Base-by-base conservation (phyloP, 2,888 invertebrate species). In the Trissolcus japonicus region DNA sequence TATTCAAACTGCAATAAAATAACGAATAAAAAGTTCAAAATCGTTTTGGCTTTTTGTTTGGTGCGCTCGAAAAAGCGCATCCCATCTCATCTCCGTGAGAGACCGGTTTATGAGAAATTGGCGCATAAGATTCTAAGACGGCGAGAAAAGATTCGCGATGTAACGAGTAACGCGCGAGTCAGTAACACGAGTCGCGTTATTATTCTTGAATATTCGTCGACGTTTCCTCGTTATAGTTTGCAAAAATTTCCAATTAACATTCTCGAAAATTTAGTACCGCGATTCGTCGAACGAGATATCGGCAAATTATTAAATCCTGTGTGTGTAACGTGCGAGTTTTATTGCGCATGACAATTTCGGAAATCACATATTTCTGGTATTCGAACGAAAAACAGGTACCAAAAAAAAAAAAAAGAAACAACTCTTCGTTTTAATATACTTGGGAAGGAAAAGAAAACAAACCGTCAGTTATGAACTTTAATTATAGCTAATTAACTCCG, bases 31-130 rank as follows among this genome's bases (percentile, higher is more conserved):
- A 71, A 71, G 61, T 41, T 53, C 40, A 50, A 11, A 46, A 60
- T 67, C 50, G 51, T 50, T 66, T 54, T 61, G 46, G 62, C 67
- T 72, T 35, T 72, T 72, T 77, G 67, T 73, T 50, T 60, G 51
- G 19, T 53, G 77, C 57, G 77, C 57, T 62, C 57, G 17, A 19
- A 72, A 72, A 67, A 72, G 67, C 71, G 61, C 67, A 66, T 72
- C 66, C 76, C 67, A 61, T 69, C 76, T 61, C 50, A 62, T 61
- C 50, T 19, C 48, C 60, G 62, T 62, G 67, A 50, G 59, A 77
- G 72, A 77, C 77, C 77, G 73, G 77, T 77, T 77, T 77, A 77
- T 77, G 73, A 77, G 77, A 77, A 77, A 77, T 77, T 73, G 77
- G 77, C 77, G 73, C 77, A 69, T 77, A 77, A 77, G 77, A 73